Percentiles rank a stretch among this genome's conserved stretches.
Conservation (phyloP, 2,797 vertebrate species). For the Ibycter americanus region DNA sequence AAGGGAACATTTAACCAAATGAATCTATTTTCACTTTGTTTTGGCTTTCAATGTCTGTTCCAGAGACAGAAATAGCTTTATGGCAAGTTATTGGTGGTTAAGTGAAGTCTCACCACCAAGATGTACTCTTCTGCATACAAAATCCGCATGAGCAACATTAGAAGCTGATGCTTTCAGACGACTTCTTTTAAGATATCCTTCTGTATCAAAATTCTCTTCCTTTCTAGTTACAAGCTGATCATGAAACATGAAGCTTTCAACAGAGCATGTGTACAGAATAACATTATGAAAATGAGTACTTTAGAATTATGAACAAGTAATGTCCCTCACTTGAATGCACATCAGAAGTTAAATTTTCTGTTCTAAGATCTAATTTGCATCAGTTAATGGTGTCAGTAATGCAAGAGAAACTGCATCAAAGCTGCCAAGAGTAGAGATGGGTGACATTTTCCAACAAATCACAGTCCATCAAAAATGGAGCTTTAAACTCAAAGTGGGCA, state of each 20-base stretch:
- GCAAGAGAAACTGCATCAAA: background rate
- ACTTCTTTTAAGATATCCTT: background rate
- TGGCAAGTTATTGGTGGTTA: background rate
- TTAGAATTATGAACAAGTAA: background rate
- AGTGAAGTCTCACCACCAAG: background rate
- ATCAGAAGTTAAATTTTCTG: background rate
- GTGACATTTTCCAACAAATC: background rate
- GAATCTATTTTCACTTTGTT: background rate
- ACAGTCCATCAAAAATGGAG: background rate
- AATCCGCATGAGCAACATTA: background rate
- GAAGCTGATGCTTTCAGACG: background rate
- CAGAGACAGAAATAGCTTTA: background rate
- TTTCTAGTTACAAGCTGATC: background rate
- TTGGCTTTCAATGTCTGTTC: background rate
- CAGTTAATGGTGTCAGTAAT: background rate
- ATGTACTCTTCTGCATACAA: background rate
- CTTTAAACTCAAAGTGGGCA: background rate
- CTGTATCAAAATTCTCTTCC: background rate
- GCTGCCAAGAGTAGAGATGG: background rate
- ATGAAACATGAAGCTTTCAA: background rate
- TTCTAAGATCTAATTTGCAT: background rate
- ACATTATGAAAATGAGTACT: background rate
- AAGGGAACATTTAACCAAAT: background rate
- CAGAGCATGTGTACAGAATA: background rate
- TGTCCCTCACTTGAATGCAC: background rate